phyloP scores from a whole-genome alignment of 2,888 invertebrate species.

The Drosophila meridionalis region DNA sequence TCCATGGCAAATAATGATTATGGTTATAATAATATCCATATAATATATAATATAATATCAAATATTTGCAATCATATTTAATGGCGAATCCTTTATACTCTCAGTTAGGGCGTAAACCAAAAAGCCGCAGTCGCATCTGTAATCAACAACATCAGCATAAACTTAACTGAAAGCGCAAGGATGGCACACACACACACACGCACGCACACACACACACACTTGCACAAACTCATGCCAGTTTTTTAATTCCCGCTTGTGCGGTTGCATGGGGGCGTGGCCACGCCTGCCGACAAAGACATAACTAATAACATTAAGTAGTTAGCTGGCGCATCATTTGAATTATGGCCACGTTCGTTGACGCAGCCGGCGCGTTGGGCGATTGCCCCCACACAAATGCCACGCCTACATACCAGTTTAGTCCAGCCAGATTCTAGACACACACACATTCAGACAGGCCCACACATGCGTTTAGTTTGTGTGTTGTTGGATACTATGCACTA shows the following conservation, averaged over 20 bases:
- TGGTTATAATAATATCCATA: neutral
- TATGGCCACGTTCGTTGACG: slow-evolving; percentile 70
- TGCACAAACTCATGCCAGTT: slow-evolving; percentile 37
- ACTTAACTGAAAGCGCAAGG: slow-evolving; percentile 51
- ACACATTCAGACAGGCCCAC: neutral
- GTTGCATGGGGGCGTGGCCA: slow-evolving; percentile 46
- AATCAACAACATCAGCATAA: slow-evolving; percentile 73
- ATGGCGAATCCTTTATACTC: neutral
- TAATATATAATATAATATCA: too few species aligned
- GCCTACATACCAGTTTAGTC: slow-evolving; percentile 11
- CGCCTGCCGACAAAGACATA: slow-evolving; percentile 49
- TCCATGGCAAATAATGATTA: neutral
- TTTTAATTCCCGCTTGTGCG: slow-evolving; percentile 30
- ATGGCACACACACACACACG: slow-evolving; percentile 12
- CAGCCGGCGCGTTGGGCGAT: slow-evolving; percentile 58
- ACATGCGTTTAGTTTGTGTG: slow-evolving; percentile 46
- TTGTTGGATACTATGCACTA: slow-evolving; percentile 54
- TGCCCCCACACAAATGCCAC: slow-evolving; percentile 11
- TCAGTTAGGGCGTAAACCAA: neutral
- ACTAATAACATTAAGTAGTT: slow-evolving; percentile 79
- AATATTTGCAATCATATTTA: neutral
- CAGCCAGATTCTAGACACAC: slow-evolving; percentile 7
- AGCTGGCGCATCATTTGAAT: slow-evolving; percentile 75
- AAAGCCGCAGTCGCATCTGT: slow-evolving; percentile 47
- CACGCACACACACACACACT: neutral